Evolutionary conservation across 2,113 vertebrate species (phyloP), one percentile per base, ranked within the genome.

Genomic region (Entomyzon cyanotis): DNA sequence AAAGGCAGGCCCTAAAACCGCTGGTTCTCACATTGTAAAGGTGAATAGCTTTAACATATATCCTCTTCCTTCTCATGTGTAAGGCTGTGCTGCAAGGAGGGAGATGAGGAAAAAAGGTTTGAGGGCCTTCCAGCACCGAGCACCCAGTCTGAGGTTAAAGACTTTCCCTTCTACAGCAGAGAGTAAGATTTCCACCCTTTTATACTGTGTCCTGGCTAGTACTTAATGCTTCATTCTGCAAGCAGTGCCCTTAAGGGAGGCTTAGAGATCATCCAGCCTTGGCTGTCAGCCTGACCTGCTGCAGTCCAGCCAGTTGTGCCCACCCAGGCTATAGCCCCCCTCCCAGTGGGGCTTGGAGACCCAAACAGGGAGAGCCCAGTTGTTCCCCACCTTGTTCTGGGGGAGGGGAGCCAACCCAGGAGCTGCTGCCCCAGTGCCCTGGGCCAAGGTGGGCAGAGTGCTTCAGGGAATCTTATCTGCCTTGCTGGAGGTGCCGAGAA

Each of bases 401-500:
- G 14, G 12, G 5, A 65, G 44, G 70, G 6, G 28, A 70, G 30
- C 21, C 5, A 5, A 23, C 12, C 20, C 41, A 30, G 62, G 14
- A 11, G 1, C 37, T 71, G 56, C 56, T 60, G 30, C 30, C 28
- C 31, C 0, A 0, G 3, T 2, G 2, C 5, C 28, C 59, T 22
- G 12, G 35, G 23, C 18, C 4, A 0, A 63, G 24, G 9, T 0
- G 2, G 27, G 10, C 46, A 65, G 19, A 5, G 13, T 23, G 27
- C 7, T 64, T 41, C 12, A 33, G 50, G 25, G n/a, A 74, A 67
- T 35, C 2, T 35, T 1, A 0, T 7, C 18, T 2, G 0, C 22
- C 33, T 14, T 33, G 37, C 37, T 62, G 59, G 58, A 62, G 28
- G 16, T 39, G n/a, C 30, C 15, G 17, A 60, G 30, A 50, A 60